phyloP scores from a whole-genome alignment of 2,888 invertebrate genomes.

The Sminthurides aquaticus region DNA sequence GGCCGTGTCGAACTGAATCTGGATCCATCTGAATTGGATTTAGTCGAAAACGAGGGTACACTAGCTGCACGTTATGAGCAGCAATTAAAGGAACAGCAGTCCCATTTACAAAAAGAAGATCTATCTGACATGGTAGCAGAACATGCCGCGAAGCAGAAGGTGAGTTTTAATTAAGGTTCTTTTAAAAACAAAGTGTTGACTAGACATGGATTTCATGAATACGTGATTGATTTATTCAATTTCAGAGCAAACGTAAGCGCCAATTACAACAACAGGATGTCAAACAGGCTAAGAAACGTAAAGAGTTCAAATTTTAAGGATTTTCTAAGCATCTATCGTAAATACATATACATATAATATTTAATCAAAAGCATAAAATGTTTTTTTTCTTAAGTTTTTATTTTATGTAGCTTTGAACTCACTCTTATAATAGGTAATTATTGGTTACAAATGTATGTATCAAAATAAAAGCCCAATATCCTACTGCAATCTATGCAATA shows the following conservation, averaged over 20 bases:
- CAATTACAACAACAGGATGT: conserved; percentile 67
- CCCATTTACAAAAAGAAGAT: conserved; percentile 83
- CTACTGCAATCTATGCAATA: too few relatives aligned
- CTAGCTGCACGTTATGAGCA: conserved; percentile 95
- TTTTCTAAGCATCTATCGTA: neutral
- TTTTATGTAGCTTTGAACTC: too few relatives aligned
- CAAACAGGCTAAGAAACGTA: conserved; percentile 91
- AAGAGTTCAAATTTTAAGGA: conserved; percentile 91
- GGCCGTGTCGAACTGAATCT: conserved; percentile 87
- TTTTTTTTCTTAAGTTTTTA: neutral
- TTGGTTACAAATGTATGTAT: too few relatives aligned
- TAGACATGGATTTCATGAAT: neutral
- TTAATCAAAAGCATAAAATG: too few relatives aligned
- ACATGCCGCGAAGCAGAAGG: conserved; percentile 93
- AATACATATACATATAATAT: too few relatives aligned
- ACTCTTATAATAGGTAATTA: too few relatives aligned
- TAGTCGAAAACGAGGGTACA: conserved; percentile 84
- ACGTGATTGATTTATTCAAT: too few relatives aligned
- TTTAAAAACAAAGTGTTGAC: neutral
- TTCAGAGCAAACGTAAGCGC: conserved; percentile 83
- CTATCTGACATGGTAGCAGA: conserved; percentile 97
- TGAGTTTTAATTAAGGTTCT: conserved; percentile 45
- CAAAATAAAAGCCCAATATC: too few relatives aligned
- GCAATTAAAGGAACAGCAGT: conserved; percentile 86
- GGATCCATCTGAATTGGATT: conserved; percentile 93